Evolutionary conservation across 2,113 vertebrate genomes (phyloP), one percentile per base, ranked within the genome.

Genomic region (Pterocles burchelli): DNA sequence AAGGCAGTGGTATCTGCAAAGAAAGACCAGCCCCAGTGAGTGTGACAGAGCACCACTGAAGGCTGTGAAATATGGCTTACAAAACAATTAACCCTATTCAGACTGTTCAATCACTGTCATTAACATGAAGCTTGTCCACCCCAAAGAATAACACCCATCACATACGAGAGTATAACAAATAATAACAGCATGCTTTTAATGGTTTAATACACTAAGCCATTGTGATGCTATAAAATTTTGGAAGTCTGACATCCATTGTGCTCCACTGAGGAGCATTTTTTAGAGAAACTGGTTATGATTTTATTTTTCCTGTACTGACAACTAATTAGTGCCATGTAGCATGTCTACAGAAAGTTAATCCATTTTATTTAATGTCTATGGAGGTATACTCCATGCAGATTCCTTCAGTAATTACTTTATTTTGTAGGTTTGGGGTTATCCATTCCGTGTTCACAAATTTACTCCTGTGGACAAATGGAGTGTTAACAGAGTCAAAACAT

Each of bases 371-470:
- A 45, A 58, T 8, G 7, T 29, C 19, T 14, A 21, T 18, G 41
- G 14, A 70, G 13, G 36, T 34, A 36, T 22, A n/a, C 2, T 25
- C 28, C 57, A 7, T 72, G 55, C 10, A 51, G 52, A 36, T 65
- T 76, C 52, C 85, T 75, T 84, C 75, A 82, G 34, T 79, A 76
- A 93, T n/a, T 52, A 31, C 41, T 68, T 83, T 96, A 52, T 94
- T 85, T 97, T 83, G 26, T 97, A 99, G 99, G 91, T 99, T 99
- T 82, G 99, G 99, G 20, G 98, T 99, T 82, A 99, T 99, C 95
- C 99, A 99, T 67, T 99, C 99, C 0, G 99, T 99, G 85, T 99
- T 99, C 95, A 99, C 99, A 71, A 99, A 99, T 97, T 97, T 99
- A 52, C 98, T 99, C 25, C 96, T 99, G 85, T 99, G 99, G 99